Base-by-base conservation (phyloP, 2,113 vertebrate species). In the Engystomops pustulosus region DNA sequence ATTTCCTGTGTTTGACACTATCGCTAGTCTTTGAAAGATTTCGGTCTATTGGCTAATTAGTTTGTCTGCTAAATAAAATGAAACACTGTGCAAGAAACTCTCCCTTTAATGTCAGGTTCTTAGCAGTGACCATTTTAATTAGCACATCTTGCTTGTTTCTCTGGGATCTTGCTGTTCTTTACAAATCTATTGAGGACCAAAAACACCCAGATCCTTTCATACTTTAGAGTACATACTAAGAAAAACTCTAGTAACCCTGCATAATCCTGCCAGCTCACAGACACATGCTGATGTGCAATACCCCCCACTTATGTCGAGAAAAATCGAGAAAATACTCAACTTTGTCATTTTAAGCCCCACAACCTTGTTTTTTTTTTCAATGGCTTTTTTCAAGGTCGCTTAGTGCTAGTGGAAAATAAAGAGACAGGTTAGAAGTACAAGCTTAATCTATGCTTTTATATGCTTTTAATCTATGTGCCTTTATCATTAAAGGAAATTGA, bases 41-140 rank as follows among this genome's bases (percentile, higher is more conserved):
- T 41, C n/a, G 14, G 15, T 41, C 23, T 47, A 30, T 75, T 34
- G 30, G 45, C 45, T 75, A 51, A 49, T 74, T 51, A 51, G 14
- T 30, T 51, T 32, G 27, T 75, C 71, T 75, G 11, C 23, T 49
- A 49, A 75, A 51, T 75, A 32, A 20, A 51, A 18, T 30, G 15
- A 75, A 38, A 25, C 25, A 4, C 23, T 49, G 34, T 70, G 11
- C 68, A 41, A 71, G 44, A 30, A 51, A 8, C 25, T 18, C 7
- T 51, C 14, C 4, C 15, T 75, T 51, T 27, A 49, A 30, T 49
- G 44, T 75, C 71, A 18, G 71, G 0, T 25, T 44, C 20, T 71
- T 71, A 71, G 36, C n/a, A 36, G n/a, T 15, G 15, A 75, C 71
- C 36, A 27, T 75, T 75, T 49, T 75, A 75, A 75, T 75, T 51